Evolutionary conservation across 2,797 vertebrate species (phyloP), one percentile per base, ranked within the genome.

Genomic region (Diglossa cyanea): DNA sequence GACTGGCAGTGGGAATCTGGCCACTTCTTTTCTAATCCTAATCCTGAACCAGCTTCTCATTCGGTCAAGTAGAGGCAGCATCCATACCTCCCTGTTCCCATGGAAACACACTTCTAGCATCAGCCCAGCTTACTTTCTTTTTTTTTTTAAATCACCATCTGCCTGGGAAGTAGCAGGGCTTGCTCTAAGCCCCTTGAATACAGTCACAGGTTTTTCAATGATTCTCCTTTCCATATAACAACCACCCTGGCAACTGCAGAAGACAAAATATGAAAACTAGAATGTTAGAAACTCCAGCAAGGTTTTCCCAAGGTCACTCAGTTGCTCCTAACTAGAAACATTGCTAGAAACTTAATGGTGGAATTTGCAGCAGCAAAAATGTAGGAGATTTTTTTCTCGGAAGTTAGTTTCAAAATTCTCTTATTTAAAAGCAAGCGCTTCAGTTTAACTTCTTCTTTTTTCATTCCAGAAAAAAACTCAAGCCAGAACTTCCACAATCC

Each of bases 31-130:
- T 40, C 51, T 93, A 93, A 95, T 94, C 93, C 89, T 58, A 94
- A 76, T 83, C 51, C 73, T 87, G 51, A 94, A 90, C 44, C 90
- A 95, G 87, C 61, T 95, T 97, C 86, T 71, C 93, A 73, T 97
- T 96, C 5, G 88, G 90, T 86, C 93, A 94, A 97, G 93, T 88
- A 63, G 2, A 97, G 86, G 86, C 95, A 96, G 68, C 86, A 92
- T 96, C 97, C 80, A 85, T 97, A 93, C 95, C 95, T 98, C 96
- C 86, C 55, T 77, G 97, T 97, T 98, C 58, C 97, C 95, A 97
- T 97, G 97, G 98, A 97, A 98, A 98, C 98, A 58, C 62, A 79
- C 72, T 95, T 83, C 81, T 81, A 97, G 94, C 94, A 97, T 95
- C 96, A 97, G 88, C 95, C 96, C 95, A 97, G 97, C 75, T 96